Conservation (phyloP, 2,113 vertebrate species). For the western clawed frog (Xenopus tropicalis) region DNA sequence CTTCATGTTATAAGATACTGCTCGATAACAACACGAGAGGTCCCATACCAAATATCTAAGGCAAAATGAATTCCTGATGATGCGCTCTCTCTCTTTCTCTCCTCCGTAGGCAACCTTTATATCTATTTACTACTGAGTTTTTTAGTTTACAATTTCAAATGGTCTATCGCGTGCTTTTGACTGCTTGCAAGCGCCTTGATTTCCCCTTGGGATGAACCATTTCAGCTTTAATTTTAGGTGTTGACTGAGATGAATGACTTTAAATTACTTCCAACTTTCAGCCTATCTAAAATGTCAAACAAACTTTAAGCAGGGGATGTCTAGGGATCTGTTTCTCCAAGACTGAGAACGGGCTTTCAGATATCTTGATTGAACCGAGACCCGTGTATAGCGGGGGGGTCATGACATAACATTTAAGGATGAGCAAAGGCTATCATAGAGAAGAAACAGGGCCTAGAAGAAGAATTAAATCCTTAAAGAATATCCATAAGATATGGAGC, state of each 20-base stretch:
- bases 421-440: constrained; percentile 33
- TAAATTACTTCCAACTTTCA: constrained; percentile 64
- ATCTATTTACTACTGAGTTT: constrained; percentile 49
- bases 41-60: constrained; percentile 52
- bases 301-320: constrained; percentile 59
- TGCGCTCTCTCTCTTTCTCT: constrained; percentile 44
- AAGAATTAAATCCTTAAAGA: constrained; percentile 5
- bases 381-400: constrained; percentile 34
- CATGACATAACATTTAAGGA: constrained; percentile 50
- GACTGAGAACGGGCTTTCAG: constrained; percentile 48
- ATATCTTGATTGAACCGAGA: constrained; percentile 43
- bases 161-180: constrained; percentile 52
- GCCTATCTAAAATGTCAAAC: constrained; percentile 63
- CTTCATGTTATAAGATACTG: constrained; percentile 61
- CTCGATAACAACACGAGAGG: constrained; percentile 60
- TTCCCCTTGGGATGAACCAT: constrained; percentile 52
- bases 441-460: constrained; percentile 27
- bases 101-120: constrained; percentile 55
- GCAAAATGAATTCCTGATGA: constrained; percentile 55
- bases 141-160: constrained; percentile 48
- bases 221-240: constrained; percentile 63
- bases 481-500: neutral
- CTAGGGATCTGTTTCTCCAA: constrained; percentile 53
- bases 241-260: constrained; percentile 63
- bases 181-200: constrained; percentile 51